Percentiles rank a stretch among this genome's conserved stretches.
Conservation (phyloP, 1,140 invertebrate species). For the Drosophila quadrilineata region DNA sequence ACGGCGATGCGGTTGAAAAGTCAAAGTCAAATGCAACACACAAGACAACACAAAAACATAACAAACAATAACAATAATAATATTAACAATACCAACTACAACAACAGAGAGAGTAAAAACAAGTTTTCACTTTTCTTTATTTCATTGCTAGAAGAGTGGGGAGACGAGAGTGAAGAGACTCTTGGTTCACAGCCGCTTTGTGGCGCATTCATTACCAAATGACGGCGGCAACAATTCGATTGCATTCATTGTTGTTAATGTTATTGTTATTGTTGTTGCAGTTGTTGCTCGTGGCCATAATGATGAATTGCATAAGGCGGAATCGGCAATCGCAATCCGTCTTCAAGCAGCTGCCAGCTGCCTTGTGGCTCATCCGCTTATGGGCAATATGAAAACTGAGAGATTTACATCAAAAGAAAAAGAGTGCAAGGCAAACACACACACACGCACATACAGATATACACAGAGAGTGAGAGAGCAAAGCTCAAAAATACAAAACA, state of each 20-base stretch:
- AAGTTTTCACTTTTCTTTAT: slow-evolving; percentile 73
- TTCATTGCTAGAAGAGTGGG: neutral
- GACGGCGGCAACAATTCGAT: slow-evolving; percentile 68
- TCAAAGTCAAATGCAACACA: slow-evolving; percentile 76
- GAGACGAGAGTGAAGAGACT: no score
- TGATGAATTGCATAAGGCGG: slow-evolving; percentile 73
- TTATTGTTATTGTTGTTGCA: slow-evolving; percentile 12
- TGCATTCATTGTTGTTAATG: slow-evolving; percentile 37
- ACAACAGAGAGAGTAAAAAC: slow-evolving; percentile 56
- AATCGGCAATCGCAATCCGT: slow-evolving; percentile 59
- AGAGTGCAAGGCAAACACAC: no score
- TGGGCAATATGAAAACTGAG: slow-evolving; percentile 30
- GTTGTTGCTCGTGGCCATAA: slow-evolving; percentile 53
- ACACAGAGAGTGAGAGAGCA: neutral
- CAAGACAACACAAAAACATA: slow-evolving; percentile 31
- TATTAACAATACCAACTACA: slow-evolving; percentile 13
- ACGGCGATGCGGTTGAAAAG: slow-evolving; percentile 71
- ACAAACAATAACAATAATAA: slow-evolving; percentile 19
- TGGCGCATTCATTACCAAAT: slow-evolving; percentile 67
- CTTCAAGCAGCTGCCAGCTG: slow-evolving; percentile 3
- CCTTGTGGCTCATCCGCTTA: slow-evolving; percentile 52
- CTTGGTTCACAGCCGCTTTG: neutral
- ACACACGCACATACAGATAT: no score
- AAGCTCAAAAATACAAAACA: slow-evolving; percentile 1
- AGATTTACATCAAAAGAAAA: neutral